These are phyloP conservation scores for Hypomecis punctinalis DNA, from an alignment of 2,888 invertebrate species.

Conservation along the genomic window DNA sequence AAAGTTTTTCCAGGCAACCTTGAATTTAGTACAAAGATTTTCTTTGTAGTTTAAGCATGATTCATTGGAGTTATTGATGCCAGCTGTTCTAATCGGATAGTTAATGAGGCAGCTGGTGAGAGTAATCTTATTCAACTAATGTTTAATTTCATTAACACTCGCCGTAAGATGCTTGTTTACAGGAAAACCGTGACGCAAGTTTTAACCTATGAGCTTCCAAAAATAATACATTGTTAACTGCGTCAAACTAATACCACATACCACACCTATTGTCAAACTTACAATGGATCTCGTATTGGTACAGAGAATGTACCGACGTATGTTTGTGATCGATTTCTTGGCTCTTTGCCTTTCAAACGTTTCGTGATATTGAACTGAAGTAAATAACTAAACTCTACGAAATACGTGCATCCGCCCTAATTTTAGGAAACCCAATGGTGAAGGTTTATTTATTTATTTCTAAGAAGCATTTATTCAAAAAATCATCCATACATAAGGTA, in stretches of 20 bases:
- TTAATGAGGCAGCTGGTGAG: constrained; percentile 10
- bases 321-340: constrained; percentile 51
- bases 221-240: not conserved
- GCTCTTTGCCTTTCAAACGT: constrained; percentile 49
- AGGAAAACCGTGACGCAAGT: not conserved
- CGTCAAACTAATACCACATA: not conserved
- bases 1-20: constrained; percentile 26
- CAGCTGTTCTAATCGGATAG: constrained; percentile 4
- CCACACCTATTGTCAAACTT: not conserved
- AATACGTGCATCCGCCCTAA: constrained; percentile 45
- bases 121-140: constrained; percentile 16
- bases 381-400: constrained; percentile 51
- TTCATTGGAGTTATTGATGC: constrained; percentile 10
- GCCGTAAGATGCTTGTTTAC: not conserved
- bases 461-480: too few relatives aligned
- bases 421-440: constrained; percentile 53
- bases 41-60: constrained; percentile 8
- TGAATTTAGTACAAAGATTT: constrained; percentile 12
- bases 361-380: constrained; percentile 46
- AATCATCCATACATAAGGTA: too few relatives aligned
- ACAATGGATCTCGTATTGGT: constrained; percentile 9
- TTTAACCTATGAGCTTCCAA: not conserved
- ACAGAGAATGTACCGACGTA: constrained; percentile 30
- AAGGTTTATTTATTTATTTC: not conserved
- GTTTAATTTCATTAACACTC: constrained; percentile 11